These are phyloP conservation scores for Catagonus wagneri DNA, from an alignment of 2,113 vertebrate species.

Conservation along the genomic window DNA sequence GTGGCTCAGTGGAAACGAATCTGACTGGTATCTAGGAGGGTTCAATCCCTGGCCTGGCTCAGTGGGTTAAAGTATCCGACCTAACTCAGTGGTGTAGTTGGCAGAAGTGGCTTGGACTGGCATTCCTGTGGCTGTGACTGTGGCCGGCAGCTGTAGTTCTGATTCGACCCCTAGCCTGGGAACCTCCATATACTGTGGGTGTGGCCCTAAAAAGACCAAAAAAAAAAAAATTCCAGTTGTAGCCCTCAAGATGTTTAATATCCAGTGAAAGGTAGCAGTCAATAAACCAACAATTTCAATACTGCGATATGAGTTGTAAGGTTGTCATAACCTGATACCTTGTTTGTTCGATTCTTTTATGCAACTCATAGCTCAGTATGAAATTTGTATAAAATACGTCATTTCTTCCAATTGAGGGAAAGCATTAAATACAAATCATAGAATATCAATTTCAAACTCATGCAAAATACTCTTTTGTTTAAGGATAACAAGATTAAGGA, in stretches of 20 bases:
- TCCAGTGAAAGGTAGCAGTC: background rate
- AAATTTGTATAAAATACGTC: constrained; percentile 48
- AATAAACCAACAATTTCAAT: background rate
- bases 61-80: too few relatives aligned
- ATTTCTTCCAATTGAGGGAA: constrained; percentile 14
- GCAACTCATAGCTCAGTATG: background rate
- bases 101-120: too few relatives aligned
- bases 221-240: background rate
- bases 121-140: too few relatives aligned
- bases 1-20: too few relatives aligned
- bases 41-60: too few relatives aligned
- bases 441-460: background rate
- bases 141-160: too few relatives aligned
- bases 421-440: background rate
- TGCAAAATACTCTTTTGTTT: background rate
- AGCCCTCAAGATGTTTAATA: constrained; percentile 3
- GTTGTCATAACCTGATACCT: background rate
- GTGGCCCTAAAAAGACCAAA: too few relatives aligned
- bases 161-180: too few relatives aligned
- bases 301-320: background rate
- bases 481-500: constrained; percentile 14
- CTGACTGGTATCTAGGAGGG: too few relatives aligned
- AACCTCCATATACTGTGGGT: too few relatives aligned
- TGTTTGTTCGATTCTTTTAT: background rate
- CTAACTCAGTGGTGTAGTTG: too few relatives aligned